These are phyloP conservation scores for Zoanthus sansibaricus DNA, from an alignment of 92 coral and sea anemone species.

Conservation along the genomic window DNA sequence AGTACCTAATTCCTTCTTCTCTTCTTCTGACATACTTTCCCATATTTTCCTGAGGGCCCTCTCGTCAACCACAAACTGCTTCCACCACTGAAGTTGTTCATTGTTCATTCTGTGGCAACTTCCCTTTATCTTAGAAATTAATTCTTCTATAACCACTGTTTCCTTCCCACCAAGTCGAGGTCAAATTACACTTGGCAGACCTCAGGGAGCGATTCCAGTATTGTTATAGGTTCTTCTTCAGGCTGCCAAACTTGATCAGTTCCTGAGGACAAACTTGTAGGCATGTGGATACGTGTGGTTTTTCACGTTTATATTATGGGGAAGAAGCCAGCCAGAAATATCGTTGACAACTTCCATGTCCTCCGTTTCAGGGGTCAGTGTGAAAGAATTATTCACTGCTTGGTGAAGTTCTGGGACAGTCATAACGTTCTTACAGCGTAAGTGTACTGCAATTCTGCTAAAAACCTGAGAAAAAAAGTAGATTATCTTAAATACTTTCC, in stretches of 20 bases:
- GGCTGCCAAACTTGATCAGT: constrained; percentile 48
- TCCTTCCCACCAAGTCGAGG: constrained; percentile 43
- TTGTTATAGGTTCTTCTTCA: not conserved
- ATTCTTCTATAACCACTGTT: not conserved
- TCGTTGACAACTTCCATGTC: constrained; percentile 9
- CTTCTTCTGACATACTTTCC: not conserved
- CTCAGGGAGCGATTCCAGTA: constrained; percentile 15
- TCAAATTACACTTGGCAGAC: constrained; percentile 24
- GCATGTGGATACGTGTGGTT: constrained; percentile 31
- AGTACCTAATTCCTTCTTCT: not conserved
- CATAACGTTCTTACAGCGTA: not conserved
- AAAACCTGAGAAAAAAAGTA: constrained; percentile 19
- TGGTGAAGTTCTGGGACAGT: constrained; percentile 37
- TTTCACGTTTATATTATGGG: constrained; percentile 31
- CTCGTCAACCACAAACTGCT: not conserved
- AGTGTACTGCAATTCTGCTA: constrained; percentile 41
- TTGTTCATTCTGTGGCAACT: constrained; percentile 18
- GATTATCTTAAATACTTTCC: too few relatives aligned
- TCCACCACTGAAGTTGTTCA: constrained; percentile 18
- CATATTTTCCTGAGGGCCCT: not conserved
- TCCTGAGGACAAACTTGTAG: constrained; percentile 35
- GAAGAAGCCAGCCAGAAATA: constrained; percentile 46
- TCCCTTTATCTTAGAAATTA: not conserved
- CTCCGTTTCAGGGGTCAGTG: constrained; percentile 35
- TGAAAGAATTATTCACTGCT: not conserved